Evolutionary conservation across 2,113 vertebrate genomes (phyloP), one percentile per base, ranked within the genome.

Genomic region (Seriola rivoliana): DNA sequence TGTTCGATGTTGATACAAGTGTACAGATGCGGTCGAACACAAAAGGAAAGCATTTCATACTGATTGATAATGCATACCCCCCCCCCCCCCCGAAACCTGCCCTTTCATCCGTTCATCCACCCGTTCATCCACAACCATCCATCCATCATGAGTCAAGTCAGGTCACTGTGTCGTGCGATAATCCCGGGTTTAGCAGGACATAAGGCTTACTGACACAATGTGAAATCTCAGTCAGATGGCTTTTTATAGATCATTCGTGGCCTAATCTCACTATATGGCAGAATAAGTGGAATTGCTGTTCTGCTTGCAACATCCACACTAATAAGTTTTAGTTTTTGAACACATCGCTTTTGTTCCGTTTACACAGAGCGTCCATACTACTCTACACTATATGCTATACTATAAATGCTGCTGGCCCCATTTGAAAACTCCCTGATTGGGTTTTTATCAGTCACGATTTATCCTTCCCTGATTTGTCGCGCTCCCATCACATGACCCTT

Each of bases 101-200:
- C 4, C 34, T 36, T 40, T 40, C 72, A 68, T 71, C 68, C 44
- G 23, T 65, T 6, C 52, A 29, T 42, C 68, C 58, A 16, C 60
- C 59, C 59, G 29, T 64, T 65, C 59, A 64, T 42, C 40, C 40
- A 19, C 67, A 32, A 25, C 32, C 58, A 52, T 29, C 29, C 29
- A 29, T 29, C 29, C 38, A 16, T 67, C 73, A 55, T 29, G 71
- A 82, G 86, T 81, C 58, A 67, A 70, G 78, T 72, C 50, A 68
- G 91, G 91, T 92, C 88, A 94, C 38, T 42, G 71, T 84, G 84
- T 74, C 14, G 29, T 78, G 77, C 42, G 13, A 70, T 91, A 90
- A 93, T 90, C 84, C 68, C 2, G 25, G 77, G 57, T 89, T 85
- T 78, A 76, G 65, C 36, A 29, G 52, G 68, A 75, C 75, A 76